Conservation (phyloP, 2,888 invertebrate species). For the Pediacus dermestoides region DNA sequence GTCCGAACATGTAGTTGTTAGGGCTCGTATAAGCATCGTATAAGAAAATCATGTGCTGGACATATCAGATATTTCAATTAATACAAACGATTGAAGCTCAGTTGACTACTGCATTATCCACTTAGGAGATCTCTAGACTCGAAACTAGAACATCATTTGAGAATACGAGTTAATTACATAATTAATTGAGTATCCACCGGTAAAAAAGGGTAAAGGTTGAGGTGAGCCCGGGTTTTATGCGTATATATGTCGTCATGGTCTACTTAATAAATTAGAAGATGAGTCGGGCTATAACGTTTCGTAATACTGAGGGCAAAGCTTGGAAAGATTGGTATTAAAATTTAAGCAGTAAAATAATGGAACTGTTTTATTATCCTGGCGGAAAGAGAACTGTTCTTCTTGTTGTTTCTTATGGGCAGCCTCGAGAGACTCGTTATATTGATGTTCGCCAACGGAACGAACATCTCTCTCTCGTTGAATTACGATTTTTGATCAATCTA, state of each 20-base stretch:
- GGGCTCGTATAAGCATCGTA: no score
- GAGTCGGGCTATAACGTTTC: conserved; percentile 7
- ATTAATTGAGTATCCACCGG: no score
- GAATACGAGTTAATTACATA: no score
- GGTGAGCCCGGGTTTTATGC: background rate
- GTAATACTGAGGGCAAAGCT: conserved; percentile 6
- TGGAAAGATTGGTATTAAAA: conserved; percentile 32
- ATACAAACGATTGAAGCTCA: no score
- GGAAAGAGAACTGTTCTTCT: conserved; percentile 23
- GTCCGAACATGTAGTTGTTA: no score
- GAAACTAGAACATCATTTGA: no score
- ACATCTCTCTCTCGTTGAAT: conserved; percentile 25
- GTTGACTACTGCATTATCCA: no score
- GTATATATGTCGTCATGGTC: conserved; percentile 8
- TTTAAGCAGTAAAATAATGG: conserved; percentile 37
- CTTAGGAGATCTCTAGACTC: no score
- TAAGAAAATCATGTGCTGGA: no score
- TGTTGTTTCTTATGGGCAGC: conserved; percentile 29
- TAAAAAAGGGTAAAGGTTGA: conserved; percentile 1
- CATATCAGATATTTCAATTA: no score
- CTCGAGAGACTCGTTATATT: conserved; percentile 29
- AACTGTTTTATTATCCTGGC: conserved; percentile 34
- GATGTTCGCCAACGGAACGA: conserved; percentile 24
- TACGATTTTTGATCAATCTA: conserved; percentile 34
- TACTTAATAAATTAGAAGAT: conserved; percentile 13